Evolutionary conservation across 2,113 vertebrate species (phyloP).

Genomic region (Brachypodius melanocephalos): DNA sequence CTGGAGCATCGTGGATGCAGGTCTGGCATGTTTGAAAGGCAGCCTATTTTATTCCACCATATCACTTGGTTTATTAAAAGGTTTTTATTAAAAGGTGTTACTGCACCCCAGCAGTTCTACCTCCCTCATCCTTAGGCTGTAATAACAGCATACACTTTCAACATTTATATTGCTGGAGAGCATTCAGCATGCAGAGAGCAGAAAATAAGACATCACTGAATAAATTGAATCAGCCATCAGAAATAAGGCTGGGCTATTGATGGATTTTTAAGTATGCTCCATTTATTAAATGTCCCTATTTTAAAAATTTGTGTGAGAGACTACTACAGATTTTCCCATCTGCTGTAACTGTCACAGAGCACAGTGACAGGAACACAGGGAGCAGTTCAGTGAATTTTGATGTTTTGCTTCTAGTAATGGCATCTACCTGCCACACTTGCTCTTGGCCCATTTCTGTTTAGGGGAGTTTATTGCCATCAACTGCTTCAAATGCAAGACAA

Average conservation of each 20-base stretch:
- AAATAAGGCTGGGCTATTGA: slow-evolving; percentile 1
- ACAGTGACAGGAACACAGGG: neutral
- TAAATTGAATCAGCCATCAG: neutral
- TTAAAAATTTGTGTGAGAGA: neutral
- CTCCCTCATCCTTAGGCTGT: neutral
- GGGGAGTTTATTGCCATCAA: neutral
- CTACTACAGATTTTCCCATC: neutral
- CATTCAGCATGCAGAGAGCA: neutral
- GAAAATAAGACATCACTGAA: slow-evolving; percentile 4
- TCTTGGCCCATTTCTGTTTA: slow-evolving; percentile 5
- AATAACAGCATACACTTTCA: neutral
- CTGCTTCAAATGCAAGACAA: neutral
- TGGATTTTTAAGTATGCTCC: slow-evolving; percentile 17
- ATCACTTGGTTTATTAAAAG: neutral
- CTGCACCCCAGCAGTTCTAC: neutral
- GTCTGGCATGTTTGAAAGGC: neutral
- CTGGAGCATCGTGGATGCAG: neutral
- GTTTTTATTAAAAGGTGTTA: neutral
- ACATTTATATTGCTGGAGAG: neutral
- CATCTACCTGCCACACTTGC: neutral
- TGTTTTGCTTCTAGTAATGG: neutral
- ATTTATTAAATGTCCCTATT: slow-evolving; percentile 6
- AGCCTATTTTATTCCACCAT: neutral
- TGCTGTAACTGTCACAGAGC: neutral
- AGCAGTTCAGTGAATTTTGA: neutral